These are phyloP conservation scores for Lepidotrigona ventralis DNA, from an alignment of 1,140 invertebrate genomes.

Conservation along the genomic window DNA sequence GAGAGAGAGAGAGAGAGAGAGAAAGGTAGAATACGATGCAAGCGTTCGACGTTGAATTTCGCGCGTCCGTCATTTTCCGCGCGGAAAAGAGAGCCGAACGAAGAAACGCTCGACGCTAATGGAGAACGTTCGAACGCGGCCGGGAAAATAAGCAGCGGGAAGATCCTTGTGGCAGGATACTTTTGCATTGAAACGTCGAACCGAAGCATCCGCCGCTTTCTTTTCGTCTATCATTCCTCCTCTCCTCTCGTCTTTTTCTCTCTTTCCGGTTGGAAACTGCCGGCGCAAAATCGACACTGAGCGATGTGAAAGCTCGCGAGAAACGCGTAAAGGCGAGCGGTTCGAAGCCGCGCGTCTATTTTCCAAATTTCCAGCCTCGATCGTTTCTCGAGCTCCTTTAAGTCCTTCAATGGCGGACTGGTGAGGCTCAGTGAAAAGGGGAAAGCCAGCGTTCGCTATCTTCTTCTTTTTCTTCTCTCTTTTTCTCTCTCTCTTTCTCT, in stretches of 20 bases:
- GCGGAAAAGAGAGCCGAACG: slow-evolving; percentile 33
- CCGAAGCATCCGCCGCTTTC: slow-evolving; percentile 7
- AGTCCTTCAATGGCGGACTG: not conserved
- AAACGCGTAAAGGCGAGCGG: slow-evolving; percentile 11
- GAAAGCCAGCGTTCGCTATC: not conserved
- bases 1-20: not conserved
- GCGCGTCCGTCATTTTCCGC: slow-evolving; percentile 44
- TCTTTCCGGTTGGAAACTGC: not conserved
- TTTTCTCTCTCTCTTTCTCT: not conserved
- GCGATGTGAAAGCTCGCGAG: slow-evolving; percentile 42
- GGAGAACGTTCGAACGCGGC: slow-evolving; percentile 63
- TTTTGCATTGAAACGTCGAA: slow-evolving; percentile 64
- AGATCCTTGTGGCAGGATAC: slow-evolving; percentile 53
- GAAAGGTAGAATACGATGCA: not conserved
- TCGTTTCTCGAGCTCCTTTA: not conserved
- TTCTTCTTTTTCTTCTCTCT: not conserved
- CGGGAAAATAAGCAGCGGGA: slow-evolving; percentile 59
- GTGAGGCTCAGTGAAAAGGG: not conserved
- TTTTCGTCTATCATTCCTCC: not conserved
- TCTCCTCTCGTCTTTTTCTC: not conserved
- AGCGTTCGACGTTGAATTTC: slow-evolving; percentile 3
- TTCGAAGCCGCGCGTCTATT: slow-evolving; percentile 16
- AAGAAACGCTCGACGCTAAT: slow-evolving; percentile 64
- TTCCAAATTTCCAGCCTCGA: slow-evolving; percentile 11
- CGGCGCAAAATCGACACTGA: slow-evolving; percentile 53